These are phyloP conservation scores for Channa argus DNA, from an alignment of 2,113 vertebrate species.

Conservation along the genomic window DNA sequence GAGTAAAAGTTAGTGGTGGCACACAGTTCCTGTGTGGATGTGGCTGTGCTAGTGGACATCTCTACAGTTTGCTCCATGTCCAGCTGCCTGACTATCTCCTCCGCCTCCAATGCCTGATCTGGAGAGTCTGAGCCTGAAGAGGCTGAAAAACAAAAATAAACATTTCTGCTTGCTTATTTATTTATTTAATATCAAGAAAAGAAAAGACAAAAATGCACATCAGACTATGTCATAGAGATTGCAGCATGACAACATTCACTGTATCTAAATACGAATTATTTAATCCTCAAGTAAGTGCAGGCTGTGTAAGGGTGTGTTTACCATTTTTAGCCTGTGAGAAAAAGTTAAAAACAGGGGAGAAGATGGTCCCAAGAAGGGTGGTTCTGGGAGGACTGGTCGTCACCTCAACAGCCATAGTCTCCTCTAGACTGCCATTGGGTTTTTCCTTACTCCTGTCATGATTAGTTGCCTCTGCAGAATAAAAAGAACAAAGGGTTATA, in stretches of 20 bases:
- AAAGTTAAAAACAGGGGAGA: constrained; percentile 98
- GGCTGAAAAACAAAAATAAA: constrained; percentile 70
- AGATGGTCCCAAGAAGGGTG: constrained; percentile 95
- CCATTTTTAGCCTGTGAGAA: constrained; percentile 99
- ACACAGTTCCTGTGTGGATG: constrained; percentile 87
- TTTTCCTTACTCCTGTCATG: constrained; percentile 94
- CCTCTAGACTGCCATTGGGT: constrained; percentile 94
- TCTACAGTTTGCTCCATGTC: constrained; percentile 95
- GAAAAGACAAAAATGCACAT: no score
- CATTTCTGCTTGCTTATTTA: neutral
- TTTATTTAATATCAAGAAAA: neutral
- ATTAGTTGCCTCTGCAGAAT: constrained; percentile 87
- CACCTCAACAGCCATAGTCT: constrained; percentile 81
- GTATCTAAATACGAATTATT: no score
- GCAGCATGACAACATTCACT: no score
- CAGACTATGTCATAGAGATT: no score
- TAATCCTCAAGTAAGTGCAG: no score
- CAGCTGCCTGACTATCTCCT: constrained; percentile 96
- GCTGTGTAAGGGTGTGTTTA: constrained; percentile 56
- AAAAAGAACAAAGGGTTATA: constrained; percentile 6
- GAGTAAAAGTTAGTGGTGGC: constrained; percentile 83
- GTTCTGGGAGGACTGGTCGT: constrained; percentile 90
- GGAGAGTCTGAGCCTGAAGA: constrained; percentile 94
- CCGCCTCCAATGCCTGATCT: constrained; percentile 93
- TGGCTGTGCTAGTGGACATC: constrained; percentile 89